These are phyloP conservation scores for Eugnorisma glareosa DNA, from an alignment of 2,888 invertebrate species.

Conservation along the genomic window DNA sequence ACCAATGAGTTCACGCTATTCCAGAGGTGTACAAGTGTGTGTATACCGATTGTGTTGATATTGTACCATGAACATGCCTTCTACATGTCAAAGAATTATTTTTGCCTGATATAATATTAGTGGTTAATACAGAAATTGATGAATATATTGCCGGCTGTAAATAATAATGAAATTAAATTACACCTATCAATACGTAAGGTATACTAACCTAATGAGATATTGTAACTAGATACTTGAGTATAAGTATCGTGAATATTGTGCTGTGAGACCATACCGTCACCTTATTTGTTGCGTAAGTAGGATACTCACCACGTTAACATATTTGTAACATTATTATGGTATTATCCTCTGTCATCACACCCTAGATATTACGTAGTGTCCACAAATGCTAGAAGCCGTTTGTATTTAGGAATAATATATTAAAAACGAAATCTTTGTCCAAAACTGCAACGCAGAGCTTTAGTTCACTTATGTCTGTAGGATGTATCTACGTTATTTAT, in stretches of 20 bases:
- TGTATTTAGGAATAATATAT: slow-evolving; percentile 57
- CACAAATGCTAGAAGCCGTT: slow-evolving; percentile 67
- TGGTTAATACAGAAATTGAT: slow-evolving; percentile 68
- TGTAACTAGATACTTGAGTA: slow-evolving; percentile 64
- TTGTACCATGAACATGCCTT: slow-evolving; percentile 87
- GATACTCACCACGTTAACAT: slow-evolving; percentile 65
- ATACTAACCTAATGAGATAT: slow-evolving; percentile 67
- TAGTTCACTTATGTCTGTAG: slow-evolving; percentile 34
- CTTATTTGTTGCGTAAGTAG: slow-evolving; percentile 73
- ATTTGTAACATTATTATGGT: slow-evolving; percentile 64
- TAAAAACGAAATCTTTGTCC: slow-evolving; percentile 52
- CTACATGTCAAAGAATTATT: slow-evolving; percentile 77
- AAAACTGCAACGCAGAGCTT: slow-evolving; percentile 55
- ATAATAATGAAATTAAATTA: slow-evolving; percentile 72
- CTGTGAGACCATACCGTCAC: slow-evolving; percentile 80
- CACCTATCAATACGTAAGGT: slow-evolving; percentile 79
- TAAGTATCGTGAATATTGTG: slow-evolving; percentile 74
- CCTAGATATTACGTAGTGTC: slow-evolving; percentile 64
- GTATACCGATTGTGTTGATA: slow-evolving; percentile 68
- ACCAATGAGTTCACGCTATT: slow-evolving; percentile 71
- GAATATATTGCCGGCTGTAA: slow-evolving; percentile 73
- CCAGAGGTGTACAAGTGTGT: slow-evolving; percentile 60
- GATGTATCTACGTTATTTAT: slow-evolving; percentile 29
- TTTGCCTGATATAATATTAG: slow-evolving; percentile 77
- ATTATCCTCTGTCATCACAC: slow-evolving; percentile 66